Percentiles rank a stretch among this genome's conserved stretches.
Evolutionary conservation across 2,113 vertebrate species (phyloP).

Genomic region (Bubo scandiacus): DNA sequence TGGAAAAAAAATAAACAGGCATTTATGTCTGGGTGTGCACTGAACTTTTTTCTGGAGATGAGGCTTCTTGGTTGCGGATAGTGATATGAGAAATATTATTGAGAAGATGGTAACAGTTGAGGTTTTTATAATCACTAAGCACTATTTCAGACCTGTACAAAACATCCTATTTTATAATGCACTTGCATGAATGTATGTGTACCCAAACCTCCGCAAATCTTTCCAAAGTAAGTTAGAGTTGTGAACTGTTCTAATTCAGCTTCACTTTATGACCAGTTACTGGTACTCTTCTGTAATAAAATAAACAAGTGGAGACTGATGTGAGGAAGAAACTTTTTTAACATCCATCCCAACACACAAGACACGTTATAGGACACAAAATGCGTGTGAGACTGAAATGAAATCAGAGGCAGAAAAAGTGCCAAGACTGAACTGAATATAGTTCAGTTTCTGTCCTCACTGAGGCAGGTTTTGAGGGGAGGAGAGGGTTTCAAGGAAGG

Average conservation of each 20-base stretch:
- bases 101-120: neutral
- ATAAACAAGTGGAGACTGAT: neutral
- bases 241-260: neutral
- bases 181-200: neutral
- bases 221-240: neutral
- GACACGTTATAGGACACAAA: neutral
- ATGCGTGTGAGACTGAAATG: neutral
- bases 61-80: neutral
- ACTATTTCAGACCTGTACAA: neutral
- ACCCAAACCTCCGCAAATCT: rapidly evolving
- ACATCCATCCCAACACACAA: neutral
- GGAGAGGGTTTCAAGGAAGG: neutral
- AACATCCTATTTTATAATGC: neutral
- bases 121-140: neutral
- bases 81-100: neutral
- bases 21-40: neutral
- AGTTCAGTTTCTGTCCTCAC: neutral
- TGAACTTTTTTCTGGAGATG: neutral
- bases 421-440: neutral
- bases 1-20: neutral
- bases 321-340: neutral
- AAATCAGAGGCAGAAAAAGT: neutral
- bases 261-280: neutral
- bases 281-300: neutral
- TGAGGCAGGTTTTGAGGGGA: rapidly evolving